Evolutionary conservation across 2,888 invertebrate genomes (phyloP), one percentile per base, ranked within the genome.

Genomic region (Athalia cordata): DNA sequence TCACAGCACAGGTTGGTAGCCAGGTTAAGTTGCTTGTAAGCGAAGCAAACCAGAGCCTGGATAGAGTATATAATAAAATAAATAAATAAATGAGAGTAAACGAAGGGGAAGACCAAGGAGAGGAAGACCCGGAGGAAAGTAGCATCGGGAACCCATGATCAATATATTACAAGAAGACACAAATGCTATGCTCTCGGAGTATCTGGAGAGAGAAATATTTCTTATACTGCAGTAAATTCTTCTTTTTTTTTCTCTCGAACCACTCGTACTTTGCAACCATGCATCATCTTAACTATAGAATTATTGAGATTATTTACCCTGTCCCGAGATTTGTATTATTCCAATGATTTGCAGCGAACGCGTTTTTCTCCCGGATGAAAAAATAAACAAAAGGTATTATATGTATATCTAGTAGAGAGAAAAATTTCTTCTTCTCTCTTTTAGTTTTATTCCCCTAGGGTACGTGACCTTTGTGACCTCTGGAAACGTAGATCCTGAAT

Each of bases 291-390:
- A 13, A 66, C 47, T n/a, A 66, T 66, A 49, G 7, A 49, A 66
- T 66, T 66, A 66, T 66, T 66, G 49, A 66, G 66, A 68, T 68
- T 55, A 68, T 68, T 68, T 55, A 11, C 55, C 55, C 66, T 49
- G 1, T n/a, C 11, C n/a, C 5, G n/a, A 15, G 6, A n/a, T n/a
- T 6, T 59, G 59, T 59, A 59, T 13, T 59, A 59, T 59, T n/a
- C 8, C 5, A 15, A 4, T 64, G 64, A 64, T 64, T 59, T 59
- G 29, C 5, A 64, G 3, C 29, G 9, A 4, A 45, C 7, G 6
- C 43, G 45, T 64, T 61, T 7, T 5, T 29, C 29, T 29, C 29
- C 29, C 29, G 29, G 2, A 29, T 29, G 2, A 29, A 29, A 29
- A 29, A 29, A 29, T 29, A 29, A 29, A 29, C 29, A 29, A 29